A percentile compares a stretch with the other conserved stretches of the same genome.
Evolutionary conservation across 2,113 vertebrate species (phyloP).

Genomic region (Phaethornis superciliosus): DNA sequence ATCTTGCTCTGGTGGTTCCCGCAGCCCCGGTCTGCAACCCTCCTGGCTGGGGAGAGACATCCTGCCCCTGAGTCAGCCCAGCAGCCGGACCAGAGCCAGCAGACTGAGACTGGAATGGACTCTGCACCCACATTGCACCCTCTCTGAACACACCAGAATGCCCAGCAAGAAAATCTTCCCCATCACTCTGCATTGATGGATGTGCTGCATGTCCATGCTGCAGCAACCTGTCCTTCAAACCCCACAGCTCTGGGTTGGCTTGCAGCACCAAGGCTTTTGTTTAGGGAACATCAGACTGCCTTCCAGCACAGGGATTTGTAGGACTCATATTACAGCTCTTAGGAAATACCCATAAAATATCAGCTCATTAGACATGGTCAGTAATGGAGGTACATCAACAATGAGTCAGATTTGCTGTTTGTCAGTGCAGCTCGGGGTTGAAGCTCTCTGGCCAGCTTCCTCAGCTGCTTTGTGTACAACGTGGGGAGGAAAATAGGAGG

Average conservation of each 20-base stretch:
- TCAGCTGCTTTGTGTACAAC: rapidly evolving
- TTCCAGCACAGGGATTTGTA: neutral
- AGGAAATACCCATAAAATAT: constrained; percentile 51
- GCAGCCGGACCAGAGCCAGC: neutral
- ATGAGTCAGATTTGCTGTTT: constrained; percentile 61
- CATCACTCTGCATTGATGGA: rapidly evolving
- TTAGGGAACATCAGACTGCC: neutral
- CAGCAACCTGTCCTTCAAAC: neutral
- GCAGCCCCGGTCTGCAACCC: neutral
- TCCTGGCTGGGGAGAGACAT: neutral
- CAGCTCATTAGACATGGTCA: neutral
- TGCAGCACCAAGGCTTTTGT: neutral
- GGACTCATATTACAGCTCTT: neutral
- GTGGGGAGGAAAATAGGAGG: neutral
- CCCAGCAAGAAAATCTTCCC: neutral
- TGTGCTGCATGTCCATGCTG: rapidly evolving
- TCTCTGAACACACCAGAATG: rapidly evolving
- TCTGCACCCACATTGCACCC: rapidly evolving
- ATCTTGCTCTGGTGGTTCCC: neutral
- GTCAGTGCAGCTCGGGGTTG: neutral
- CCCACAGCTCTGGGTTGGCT: neutral
- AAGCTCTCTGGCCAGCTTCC: neutral
- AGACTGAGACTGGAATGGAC: neutral
- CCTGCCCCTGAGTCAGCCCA: constrained; percentile 13
- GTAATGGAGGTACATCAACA: constrained; percentile 5